Evolutionary conservation across 2,888 invertebrate genomes (phyloP).

Genomic region (Rapana venosa): DNA sequence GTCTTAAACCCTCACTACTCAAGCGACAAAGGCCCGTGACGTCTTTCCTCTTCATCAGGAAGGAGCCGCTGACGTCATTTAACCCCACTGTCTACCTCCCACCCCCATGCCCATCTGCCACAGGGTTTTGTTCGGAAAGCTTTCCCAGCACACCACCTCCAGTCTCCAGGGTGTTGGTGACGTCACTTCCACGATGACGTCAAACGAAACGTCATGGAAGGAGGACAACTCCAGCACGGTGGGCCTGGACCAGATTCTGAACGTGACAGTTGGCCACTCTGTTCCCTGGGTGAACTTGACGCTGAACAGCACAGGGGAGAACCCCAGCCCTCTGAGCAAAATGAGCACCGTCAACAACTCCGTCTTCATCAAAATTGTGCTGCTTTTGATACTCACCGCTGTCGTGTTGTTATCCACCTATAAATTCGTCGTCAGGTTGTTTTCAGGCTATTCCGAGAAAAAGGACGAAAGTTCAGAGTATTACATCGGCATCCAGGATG

Average conservation of each 20-base stretch:
- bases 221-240: not conserved
- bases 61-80: not conserved
- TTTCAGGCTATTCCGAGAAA: slow-evolving; percentile 50
- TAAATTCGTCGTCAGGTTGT: slow-evolving; percentile 51
- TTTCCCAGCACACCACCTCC: slow-evolving; percentile 15
- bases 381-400: slow-evolving; percentile 49
- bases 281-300: not conserved
- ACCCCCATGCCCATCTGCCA: slow-evolving; percentile 25
- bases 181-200: slow-evolving; percentile 3
- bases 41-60: not conserved
- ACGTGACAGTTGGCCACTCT: slow-evolving; percentile 18
- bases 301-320: not conserved
- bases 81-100: not conserved
- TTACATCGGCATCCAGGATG: slow-evolving; percentile 42
- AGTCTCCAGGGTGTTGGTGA: not conserved
- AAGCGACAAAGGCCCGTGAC: too few relatives aligned
- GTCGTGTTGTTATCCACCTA: slow-evolving; percentile 49
- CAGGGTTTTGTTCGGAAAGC: slow-evolving; percentile 26
- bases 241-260: slow-evolving; percentile 3
- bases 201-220: slow-evolving; percentile 25
- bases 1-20: too few relatives aligned
- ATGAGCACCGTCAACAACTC: slow-evolving; percentile 29
- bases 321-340: not conserved
- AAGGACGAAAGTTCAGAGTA: slow-evolving; percentile 49
- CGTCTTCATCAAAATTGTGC: slow-evolving; percentile 48